A percentile compares a stretch with the other conserved stretches of the same genome.
Evolutionary conservation across 1,140 invertebrate genomes (phyloP).

Genomic region (Sinella curviseta): DNA sequence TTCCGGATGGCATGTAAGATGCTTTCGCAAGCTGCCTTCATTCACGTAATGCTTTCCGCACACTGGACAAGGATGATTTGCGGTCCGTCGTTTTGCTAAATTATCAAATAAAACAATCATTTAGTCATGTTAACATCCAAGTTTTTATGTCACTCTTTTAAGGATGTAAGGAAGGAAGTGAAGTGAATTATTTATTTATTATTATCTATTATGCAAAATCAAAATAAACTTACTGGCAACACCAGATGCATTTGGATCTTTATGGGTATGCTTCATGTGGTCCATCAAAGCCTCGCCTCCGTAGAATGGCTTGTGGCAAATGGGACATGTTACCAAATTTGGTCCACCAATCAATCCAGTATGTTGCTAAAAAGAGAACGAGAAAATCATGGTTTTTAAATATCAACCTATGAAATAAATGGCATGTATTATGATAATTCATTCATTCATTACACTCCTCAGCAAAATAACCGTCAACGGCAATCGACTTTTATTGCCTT

Average conservation of each 20-base stretch:
- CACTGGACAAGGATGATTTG: constrained; percentile 89
- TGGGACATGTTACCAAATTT: constrained; percentile 78
- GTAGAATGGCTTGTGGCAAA: constrained; percentile 90
- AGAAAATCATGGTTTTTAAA: background rate
- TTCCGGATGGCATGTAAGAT: constrained; percentile 83
- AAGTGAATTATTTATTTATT: background rate
- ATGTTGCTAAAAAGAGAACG: constrained; percentile 82
- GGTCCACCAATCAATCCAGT: constrained; percentile 84
- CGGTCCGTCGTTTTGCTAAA: constrained; percentile 81
- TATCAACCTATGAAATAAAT: background rate
- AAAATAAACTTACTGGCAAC: constrained; percentile 85
- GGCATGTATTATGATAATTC: background rate
- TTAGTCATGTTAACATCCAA: constrained; percentile 1
- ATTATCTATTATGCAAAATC: background rate
- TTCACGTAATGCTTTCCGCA: constrained; percentile 94
- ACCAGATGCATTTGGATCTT: constrained; percentile 82
- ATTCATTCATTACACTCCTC: background rate
- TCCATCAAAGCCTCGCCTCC: constrained; percentile 88
- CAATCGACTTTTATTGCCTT: too few relatives aligned
- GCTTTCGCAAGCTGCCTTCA: constrained; percentile 87
- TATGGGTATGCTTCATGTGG: constrained; percentile 93
- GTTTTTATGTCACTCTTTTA: too few relatives aligned
- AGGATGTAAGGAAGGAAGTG: too few relatives aligned
- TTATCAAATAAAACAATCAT: too few relatives aligned
- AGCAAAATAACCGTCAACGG: too few relatives aligned